Base-by-base conservation (phyloP, 2,797 vertebrate genomes). In the Hylomyscus alleni region DNA sequence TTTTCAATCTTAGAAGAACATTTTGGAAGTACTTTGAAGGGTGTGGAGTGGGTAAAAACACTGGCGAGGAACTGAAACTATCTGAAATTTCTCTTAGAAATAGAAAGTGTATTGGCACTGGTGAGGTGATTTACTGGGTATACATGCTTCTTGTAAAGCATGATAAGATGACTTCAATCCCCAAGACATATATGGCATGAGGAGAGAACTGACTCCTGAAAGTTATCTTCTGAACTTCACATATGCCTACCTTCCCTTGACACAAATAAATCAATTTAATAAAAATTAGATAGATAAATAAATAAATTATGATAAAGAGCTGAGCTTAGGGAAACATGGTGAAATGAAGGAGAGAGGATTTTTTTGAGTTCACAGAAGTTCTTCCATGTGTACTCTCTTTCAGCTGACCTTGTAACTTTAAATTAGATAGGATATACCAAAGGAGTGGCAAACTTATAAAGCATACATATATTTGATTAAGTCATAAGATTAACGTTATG, bases 1-100 rank as follows among this genome's bases (percentile, higher is more conserved):
- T 97, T 97, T 92, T 75, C 91, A 83, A 82, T 89, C 94, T 93
- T 78, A 82, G 89, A 88, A 19, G 94, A 95, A 90, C 58, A 78
- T 37, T 92, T 81, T 94, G 50, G 91, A 95, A 94, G 81, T 26
- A 88, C 56, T 85, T 84, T 54, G 77, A 90, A 91, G 15, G 34
- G 56, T 90, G n/a, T 0, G 1, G 9, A 83, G 24, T 92, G 60
- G 26, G 2, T 44, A 67, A 12, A 58, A 52, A 73, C 93, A 54
- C 54, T 84, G 17, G 44, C 81, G 40, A 91, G 11, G 13, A 17
- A 24, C 0, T 11, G 65, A 78, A 81, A 31, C 7, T 44, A 3
- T 86, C 56, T 26, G 37, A 75, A 89, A 77, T 8, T 80, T 89
- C 56, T 81, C 0, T 24, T 56, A 58, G 69, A 87, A 93, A 56